Evolutionary conservation across 2,797 vertebrate genomes (phyloP).

Genomic region (Phoeniculus purpureus): DNA sequence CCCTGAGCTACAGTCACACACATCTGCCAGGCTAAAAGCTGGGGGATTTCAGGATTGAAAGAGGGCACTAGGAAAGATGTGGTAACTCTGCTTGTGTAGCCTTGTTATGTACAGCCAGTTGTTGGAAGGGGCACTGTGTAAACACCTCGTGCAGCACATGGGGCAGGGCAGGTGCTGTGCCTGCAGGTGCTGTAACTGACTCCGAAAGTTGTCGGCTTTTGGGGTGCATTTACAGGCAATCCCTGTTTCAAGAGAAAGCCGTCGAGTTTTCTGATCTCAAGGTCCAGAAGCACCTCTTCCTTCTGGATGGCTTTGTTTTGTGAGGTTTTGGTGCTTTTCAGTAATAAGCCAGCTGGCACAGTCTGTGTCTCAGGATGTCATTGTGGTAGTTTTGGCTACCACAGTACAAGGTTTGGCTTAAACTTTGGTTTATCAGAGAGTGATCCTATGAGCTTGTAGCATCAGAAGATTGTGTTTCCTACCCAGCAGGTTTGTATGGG

Average conservation of each 20-base stretch:
- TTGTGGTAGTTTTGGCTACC: background rate
- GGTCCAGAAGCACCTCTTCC: background rate
- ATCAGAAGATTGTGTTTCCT: background rate
- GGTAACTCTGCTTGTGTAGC: background rate
- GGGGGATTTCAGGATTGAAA: background rate
- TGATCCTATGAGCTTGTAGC: background rate
- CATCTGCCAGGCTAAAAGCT: background rate
- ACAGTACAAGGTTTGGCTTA: background rate
- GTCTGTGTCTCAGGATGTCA: accelerated
- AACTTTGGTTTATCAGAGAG: background rate
- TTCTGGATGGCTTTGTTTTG: background rate
- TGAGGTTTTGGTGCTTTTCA: background rate
- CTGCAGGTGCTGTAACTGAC: background rate
- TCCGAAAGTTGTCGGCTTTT: background rate
- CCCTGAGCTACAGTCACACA: accelerated
- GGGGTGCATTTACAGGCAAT: background rate
- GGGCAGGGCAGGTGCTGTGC: accelerated
- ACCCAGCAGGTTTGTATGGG: background rate
- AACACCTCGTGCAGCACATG: background rate
- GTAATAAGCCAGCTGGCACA: background rate
- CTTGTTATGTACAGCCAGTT: background rate
- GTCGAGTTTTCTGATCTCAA: too few relatives aligned
- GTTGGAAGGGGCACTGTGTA: background rate
- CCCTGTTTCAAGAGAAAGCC: background rate
- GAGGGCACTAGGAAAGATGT: background rate